Base-by-base conservation (phyloP, 2,113 vertebrate genomes). In the Cranoglanis bouderius region DNA sequence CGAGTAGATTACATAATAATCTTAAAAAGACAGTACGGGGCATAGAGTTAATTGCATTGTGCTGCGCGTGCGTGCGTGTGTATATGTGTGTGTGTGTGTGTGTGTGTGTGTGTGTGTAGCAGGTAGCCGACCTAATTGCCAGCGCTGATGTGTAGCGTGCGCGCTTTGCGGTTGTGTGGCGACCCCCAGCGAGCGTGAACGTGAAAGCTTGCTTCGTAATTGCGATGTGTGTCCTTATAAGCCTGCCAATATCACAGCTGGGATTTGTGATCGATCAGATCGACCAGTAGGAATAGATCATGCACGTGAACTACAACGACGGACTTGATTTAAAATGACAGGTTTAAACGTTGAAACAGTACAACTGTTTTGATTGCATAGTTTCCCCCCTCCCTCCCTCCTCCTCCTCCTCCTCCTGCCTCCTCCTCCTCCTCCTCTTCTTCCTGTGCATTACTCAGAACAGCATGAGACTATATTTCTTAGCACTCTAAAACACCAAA, bases 101-200 rank as follows among this genome's bases (percentile, higher is more conserved):
- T 9, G 75, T 21, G 53, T 2, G 83, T 29, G 75, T 21, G 75
- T n/a, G 70, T 82, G 38, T 74, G 70, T 32, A 88, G 88, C 88
- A 89, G 84, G 84, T 90, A 85, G 38, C 74, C 87, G 88, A 92
- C 88, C 90, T 89, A 90, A 85, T 89, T 88, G 89, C 88, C 87
- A 63, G 89, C 65, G 51, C 83, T 67, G 88, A 55, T 85, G 88
- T 84, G 63, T 14, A 85, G 43, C 81, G 81, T 35, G 78, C 51
- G 70, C 14, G 70, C 29, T 75, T 59, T 57, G 46, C 87, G 93
- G 92, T 32, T 92, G 91, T 92, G 87, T 95, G 95, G 96, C 95
- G 95, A 93, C 95, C 93, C 94, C 95, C 91, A 94, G 95, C 91
- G 95, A 89, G 24, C 88, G 35, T 14, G 87, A 90, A 9, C 51